Conservation (phyloP, 2,888 invertebrate genomes). For the Tenthredo notha region DNA sequence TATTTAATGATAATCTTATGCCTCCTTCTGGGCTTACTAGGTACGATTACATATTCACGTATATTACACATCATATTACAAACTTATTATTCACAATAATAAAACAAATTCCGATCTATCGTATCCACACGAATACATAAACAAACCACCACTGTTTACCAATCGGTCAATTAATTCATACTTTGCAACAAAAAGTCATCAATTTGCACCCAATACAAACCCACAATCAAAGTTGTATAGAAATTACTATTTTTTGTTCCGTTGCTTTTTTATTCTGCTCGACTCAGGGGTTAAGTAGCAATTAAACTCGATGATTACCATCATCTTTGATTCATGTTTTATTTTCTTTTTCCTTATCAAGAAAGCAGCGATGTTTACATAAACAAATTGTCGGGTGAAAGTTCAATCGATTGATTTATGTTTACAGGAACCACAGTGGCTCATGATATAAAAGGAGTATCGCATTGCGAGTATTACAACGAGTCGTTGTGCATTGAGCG, state of each 20-base stretch:
- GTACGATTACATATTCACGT: slow-evolving; percentile 63
- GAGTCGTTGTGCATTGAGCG: slow-evolving; percentile 80
- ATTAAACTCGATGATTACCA: neutral
- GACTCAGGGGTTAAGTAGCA: neutral
- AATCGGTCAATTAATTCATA: neutral
- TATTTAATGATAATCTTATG: slow-evolving; percentile 72
- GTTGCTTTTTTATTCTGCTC: neutral
- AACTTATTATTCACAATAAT: neutral
- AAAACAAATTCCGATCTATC: neutral
- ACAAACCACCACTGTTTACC: neutral
- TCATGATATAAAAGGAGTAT: slow-evolving; percentile 77
- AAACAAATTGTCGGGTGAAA: neutral
- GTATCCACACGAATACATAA: neutral
- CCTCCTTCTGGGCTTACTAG: slow-evolving; percentile 73
- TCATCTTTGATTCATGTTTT: neutral
- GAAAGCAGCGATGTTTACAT: neutral
- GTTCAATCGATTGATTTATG: slow-evolving; percentile 16
- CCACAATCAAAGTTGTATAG: neutral
- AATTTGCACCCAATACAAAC: neutral
- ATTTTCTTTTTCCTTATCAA: neutral
- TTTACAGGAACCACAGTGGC: slow-evolving; percentile 65
- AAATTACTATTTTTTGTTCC: neutral
- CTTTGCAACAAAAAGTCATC: neutral
- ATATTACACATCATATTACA: neutral
- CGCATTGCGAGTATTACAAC: slow-evolving; percentile 86